phyloP scores from a whole-genome alignment of 2,797 vertebrate species.

The Aratinga solstitialis region DNA sequence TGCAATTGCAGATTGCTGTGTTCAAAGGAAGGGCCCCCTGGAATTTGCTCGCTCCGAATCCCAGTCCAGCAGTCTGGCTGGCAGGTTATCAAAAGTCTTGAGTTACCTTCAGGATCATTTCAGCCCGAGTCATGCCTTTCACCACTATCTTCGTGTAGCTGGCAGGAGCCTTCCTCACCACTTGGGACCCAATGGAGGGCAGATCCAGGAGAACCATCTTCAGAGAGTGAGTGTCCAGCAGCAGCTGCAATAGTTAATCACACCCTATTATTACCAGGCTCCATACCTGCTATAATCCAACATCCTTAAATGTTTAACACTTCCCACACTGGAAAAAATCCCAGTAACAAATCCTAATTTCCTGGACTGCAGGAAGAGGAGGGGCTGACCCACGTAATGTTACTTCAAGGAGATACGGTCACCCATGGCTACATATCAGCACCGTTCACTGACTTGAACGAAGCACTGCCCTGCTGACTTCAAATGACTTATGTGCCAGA shows the following conservation, averaged over 20 bases:
- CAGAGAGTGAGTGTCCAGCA: constrained; percentile 96
- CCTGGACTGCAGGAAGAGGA: background rate
- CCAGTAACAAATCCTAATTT: background rate
- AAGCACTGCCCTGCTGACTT: background rate
- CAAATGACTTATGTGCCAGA: background rate
- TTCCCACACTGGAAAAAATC: background rate
- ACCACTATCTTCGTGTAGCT: constrained; percentile 99
- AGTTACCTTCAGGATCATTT: constrained; percentile 98
- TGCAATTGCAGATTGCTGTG: background rate
- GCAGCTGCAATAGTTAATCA: constrained; percentile 81
- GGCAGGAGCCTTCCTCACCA: constrained; percentile 95
- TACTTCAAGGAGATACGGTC: background rate
- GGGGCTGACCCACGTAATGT: background rate
- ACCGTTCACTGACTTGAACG: background rate
- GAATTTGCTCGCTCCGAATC: constrained; percentile 23
- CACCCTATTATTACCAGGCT: background rate
- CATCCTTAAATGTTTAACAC: background rate
- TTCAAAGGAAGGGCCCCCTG: constrained; percentile 58
- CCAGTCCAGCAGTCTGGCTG: constrained; percentile 64
- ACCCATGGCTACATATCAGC: fast-evolving
- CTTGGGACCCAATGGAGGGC: constrained; percentile 97
- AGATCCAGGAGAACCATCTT: constrained; percentile 96
- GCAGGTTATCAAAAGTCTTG: constrained; percentile 37
- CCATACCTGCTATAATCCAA: background rate
- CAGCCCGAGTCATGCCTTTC: constrained; percentile 99